Percentiles rank a stretch among this genome's conserved stretches.
phyloP scores from a whole-genome alignment of 2,797 vertebrate genomes.

The Rhadinocentrus ornatus region DNA sequence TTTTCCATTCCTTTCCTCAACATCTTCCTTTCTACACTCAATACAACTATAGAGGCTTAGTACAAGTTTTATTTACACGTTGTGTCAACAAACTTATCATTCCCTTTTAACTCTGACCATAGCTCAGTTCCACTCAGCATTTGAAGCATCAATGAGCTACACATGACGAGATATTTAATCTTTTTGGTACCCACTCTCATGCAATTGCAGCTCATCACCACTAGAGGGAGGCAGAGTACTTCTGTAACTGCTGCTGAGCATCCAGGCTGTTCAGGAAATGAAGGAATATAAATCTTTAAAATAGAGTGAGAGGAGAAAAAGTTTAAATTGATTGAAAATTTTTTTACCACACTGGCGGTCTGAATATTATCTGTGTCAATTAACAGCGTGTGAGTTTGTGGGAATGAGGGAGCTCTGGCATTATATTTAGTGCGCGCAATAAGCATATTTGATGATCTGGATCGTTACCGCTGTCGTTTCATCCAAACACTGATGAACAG shows the following conservation, averaged over 20 bases:
- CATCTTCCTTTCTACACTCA: not conserved
- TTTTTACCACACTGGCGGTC: not conserved
- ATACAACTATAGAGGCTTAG: not conserved
- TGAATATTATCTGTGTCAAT: not conserved
- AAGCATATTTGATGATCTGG: not conserved
- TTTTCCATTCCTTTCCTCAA: not conserved
- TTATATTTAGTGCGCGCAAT: not conserved
- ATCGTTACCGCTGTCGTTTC: not conserved
- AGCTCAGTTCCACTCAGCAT: not conserved
- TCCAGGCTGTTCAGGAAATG: not conserved
- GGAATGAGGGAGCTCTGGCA: not conserved
- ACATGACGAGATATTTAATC: not conserved
- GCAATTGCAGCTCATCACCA: slow-evolving; percentile 31
- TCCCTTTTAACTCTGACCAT: too few relatives aligned
- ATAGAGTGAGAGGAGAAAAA: not conserved
- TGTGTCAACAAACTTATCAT: not conserved
- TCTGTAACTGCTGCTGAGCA: rapidly evolving
- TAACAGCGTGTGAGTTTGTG: not conserved
- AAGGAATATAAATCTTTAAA: not conserved
- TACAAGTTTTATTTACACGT: not conserved
- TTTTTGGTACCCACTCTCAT: not conserved
- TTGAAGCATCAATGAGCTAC: not conserved
- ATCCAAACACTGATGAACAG: not conserved
- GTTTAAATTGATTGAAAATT: not conserved
- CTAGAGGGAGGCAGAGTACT: slow-evolving; percentile 58